A percentile compares a stretch with the other conserved stretches of the same genome.
phyloP scores from a whole-genome alignment of 2,113 vertebrate species.

The Bolborhynchus lineola region DNA sequence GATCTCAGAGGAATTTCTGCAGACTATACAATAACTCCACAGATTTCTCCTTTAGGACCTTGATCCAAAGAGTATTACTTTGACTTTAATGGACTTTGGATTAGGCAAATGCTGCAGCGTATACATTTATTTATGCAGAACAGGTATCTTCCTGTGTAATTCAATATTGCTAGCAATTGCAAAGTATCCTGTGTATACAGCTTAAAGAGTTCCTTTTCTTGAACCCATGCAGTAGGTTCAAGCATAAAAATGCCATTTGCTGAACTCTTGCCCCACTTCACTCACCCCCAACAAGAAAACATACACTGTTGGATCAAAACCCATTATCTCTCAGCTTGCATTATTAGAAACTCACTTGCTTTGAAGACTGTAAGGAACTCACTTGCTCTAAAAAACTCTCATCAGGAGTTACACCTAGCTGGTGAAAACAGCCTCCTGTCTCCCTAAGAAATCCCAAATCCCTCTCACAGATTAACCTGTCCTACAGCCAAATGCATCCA shows the following conservation, averaged over 20 bases:
- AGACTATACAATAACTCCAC: background rate
- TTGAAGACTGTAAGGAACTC: background rate
- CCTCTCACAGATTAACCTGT: accelerated
- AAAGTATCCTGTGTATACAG: background rate
- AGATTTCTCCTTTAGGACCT: background rate
- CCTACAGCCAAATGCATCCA: background rate
- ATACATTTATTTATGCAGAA: background rate
- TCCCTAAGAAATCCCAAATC: background rate
- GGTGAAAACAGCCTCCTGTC: background rate
- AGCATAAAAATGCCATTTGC: background rate
- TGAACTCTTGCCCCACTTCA: background rate
- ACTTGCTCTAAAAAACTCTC: background rate
- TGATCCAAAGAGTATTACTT: background rate
- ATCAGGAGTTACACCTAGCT: background rate
- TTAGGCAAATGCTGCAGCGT: background rate
- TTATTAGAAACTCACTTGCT: background rate
- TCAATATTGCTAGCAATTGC: background rate
- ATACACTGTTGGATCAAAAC: background rate
- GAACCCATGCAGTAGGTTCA: background rate
- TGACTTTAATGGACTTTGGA: background rate
- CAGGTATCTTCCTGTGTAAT: background rate
- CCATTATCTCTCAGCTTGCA: background rate
- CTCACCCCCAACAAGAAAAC: background rate
- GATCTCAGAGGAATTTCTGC: background rate
- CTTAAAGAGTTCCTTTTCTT: background rate